Conservation (phyloP, 2,888 invertebrate species). For the Caenorhabditis imperialis region DNA sequence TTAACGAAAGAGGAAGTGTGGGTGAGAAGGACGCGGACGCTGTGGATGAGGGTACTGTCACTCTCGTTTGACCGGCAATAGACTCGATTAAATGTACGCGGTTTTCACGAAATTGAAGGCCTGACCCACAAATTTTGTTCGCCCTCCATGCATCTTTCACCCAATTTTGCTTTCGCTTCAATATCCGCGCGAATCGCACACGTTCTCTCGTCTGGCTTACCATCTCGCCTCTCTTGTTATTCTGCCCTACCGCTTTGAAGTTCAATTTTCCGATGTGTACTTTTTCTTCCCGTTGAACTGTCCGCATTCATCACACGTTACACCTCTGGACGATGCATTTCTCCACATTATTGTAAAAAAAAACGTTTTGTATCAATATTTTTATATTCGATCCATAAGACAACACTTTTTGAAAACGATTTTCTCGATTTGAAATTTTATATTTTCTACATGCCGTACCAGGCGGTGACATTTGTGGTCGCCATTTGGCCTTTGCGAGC, state of each 20-base stretch:
- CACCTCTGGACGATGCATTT: no score
- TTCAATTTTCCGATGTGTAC: conserved; percentile 41
- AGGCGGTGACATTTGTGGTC: no score
- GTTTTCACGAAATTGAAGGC: conserved; percentile 61
- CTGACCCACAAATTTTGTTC: conserved; percentile 62
- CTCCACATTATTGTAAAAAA: no score
- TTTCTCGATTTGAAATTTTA: no score
- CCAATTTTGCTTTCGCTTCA: conserved; percentile 52
- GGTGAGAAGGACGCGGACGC: conserved; percentile 31
- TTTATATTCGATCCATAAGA: no score
- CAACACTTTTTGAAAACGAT: no score
- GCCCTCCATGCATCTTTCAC: conserved; percentile 52
- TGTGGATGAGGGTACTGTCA: conserved; percentile 36
- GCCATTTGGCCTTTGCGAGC: no score
- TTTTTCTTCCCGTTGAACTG: conserved; percentile 11
- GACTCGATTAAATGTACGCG: conserved; percentile 54
- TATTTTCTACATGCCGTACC: no score
- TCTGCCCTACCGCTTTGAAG: conserved; percentile 5
- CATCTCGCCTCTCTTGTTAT: conserved; percentile 25
- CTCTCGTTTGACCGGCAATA: conserved; percentile 57
- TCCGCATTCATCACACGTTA: no score
- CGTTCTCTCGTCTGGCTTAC: conserved; percentile 44
- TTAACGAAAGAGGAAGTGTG: conserved; percentile 36
- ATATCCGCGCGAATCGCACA: conserved; percentile 47
- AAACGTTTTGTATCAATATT: no score